A percentile compares a stretch with the other conserved stretches of the same genome.
These are phyloP conservation scores for Camelus dromedarius DNA, from an alignment of 2,113 vertebrate genomes.

Conservation along the genomic window DNA sequence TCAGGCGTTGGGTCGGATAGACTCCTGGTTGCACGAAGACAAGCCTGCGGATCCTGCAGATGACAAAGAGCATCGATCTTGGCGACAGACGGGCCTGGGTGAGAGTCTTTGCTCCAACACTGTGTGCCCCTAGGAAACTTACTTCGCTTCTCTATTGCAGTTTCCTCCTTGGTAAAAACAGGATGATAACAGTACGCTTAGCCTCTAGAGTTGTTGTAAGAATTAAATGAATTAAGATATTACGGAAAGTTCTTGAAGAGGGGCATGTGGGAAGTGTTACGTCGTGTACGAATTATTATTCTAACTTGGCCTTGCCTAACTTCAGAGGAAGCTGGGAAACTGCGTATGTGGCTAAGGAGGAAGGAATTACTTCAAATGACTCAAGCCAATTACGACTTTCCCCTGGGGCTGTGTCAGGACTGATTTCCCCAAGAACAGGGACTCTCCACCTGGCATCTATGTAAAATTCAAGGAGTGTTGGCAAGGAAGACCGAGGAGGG, in stretches of 20 bases:
- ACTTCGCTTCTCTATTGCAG: neutral
- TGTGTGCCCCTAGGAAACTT: neutral
- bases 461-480: neutral
- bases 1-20: neutral
- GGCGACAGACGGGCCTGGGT: neutral
- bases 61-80: neutral
- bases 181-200: neutral
- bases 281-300: neutral
- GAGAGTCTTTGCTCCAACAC: neutral
- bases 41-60: neutral
- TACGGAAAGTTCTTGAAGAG: neutral
- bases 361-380: neutral
- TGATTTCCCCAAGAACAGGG: neutral
- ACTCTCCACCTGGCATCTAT: neutral
- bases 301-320: neutral
- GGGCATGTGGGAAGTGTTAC: neutral
- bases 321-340: neutral
- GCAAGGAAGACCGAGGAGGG: neutral
- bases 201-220: neutral
- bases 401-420: neutral
- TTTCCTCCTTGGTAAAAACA: conserved; percentile 23
- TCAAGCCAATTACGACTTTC: neutral
- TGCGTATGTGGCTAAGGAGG: neutral
- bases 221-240: neutral
- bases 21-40: neutral